Conservation (phyloP, 2,888 invertebrate genomes). For the Lasius fuliginosus region DNA sequence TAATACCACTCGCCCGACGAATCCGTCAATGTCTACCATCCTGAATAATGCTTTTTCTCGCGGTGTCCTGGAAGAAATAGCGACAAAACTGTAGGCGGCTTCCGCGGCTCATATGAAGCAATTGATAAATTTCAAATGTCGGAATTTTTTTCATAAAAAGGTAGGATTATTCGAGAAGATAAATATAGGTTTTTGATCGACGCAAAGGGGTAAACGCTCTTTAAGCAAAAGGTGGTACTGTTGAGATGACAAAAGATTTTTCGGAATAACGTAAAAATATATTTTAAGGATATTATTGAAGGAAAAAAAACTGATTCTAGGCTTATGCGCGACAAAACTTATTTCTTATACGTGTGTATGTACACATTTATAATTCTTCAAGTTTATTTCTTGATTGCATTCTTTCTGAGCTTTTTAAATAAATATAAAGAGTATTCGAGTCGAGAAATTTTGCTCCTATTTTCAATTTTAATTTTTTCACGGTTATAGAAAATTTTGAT, state of each 20-base stretch:
- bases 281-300: not conserved
- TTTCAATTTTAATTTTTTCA: not conserved
- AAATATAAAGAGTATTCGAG: not conserved
- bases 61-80: slow-evolving; percentile 34
- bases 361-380: slow-evolving; percentile 11
- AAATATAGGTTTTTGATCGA: slow-evolving; percentile 43
- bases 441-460: not conserved
- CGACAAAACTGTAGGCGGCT: slow-evolving; percentile 48
- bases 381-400: not conserved
- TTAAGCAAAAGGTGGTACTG: not conserved
- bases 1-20: slow-evolving; percentile 56
- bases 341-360: not conserved
- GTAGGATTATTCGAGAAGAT: slow-evolving; percentile 47
- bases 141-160: slow-evolving; percentile 42
- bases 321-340: not conserved
- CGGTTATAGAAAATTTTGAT: not conserved
- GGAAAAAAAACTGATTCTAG: not conserved
- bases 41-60: slow-evolving; percentile 66
- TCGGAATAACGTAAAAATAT: slow-evolving; percentile 17
- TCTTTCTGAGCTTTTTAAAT: not conserved
- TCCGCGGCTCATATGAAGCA: slow-evolving; percentile 33
- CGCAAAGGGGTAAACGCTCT: slow-evolving; percentile 58
- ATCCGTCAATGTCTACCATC: slow-evolving; percentile 72
- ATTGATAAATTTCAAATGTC: slow-evolving; percentile 66
- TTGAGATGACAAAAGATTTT: slow-evolving; percentile 23